Evolutionary conservation across 2,888 invertebrate species (phyloP), one percentile per base, ranked within the genome.

Genomic region (Cheilosia urbana): DNA sequence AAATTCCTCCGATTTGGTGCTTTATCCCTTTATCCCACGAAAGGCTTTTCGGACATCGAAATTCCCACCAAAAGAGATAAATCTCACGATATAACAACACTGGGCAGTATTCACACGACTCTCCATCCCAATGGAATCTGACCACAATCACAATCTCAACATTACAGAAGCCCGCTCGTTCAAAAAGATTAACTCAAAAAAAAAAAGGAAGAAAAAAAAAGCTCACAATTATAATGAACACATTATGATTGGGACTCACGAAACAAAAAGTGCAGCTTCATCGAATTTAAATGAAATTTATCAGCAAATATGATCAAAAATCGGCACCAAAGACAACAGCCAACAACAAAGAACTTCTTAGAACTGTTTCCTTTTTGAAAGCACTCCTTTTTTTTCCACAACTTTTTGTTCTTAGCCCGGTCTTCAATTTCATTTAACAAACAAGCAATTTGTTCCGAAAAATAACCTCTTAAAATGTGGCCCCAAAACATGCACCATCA

Each of bases 381-480:
- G 45, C 58, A 66, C 66, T 51, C n/a, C n/a, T 19, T 15, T 45
- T 19, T n/a, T 42, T 42, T 2, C 17, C 9, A 24, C n/a, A 11
- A 1, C 57, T 51, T 60, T 11, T 40, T 69, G 40, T 60, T 63
- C 63, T 68, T 75, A 57, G 45, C 40, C 49, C 42, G 69, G 65
- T 73, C 75, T 69, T 75, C 65, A 65, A 68, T 62, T 68, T 69
- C 45, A 65, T 75, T 76, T 71, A 62, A 71, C 69, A 84, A 84
- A 75, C 79, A 80, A 84, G 71, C 75, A 80, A 84, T 84, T 84
- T 84, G 84, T 80, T 76, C 65, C 69, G 27, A 80, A 85, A 85
- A 76, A 76, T 71, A 51, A 60, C 65, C 76, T 62, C 71, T 72
- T 51, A 51, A 80, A 71, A 62, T 68, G 53, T 58, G 51, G 47